Percentiles rank a stretch among this genome's conserved stretches.
These are phyloP conservation scores for Sylvilagus floridanus DNA, from an alignment of 2,797 vertebrate genomes.

Conservation along the genomic window DNA sequence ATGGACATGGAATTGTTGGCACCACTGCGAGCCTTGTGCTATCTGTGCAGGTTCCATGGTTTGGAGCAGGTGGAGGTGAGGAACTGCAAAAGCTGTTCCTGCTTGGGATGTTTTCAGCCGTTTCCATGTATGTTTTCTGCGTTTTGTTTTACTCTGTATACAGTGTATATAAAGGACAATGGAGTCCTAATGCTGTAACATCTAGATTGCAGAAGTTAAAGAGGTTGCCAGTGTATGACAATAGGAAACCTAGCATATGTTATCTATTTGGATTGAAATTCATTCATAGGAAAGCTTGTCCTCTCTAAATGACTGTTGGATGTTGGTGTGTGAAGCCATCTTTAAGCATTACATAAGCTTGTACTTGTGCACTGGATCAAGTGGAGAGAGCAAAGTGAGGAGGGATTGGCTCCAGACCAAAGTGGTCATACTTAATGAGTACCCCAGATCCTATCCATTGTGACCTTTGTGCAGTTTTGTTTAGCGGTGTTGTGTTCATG, in stretches of 20 bases:
- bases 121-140: constrained; percentile 18
- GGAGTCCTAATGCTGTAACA: constrained; percentile 43
- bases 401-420: not conserved
- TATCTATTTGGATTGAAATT: constrained; percentile 55
- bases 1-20: not conserved
- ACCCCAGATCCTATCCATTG: constrained; percentile 49
- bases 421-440: constrained; percentile 53
- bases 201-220: constrained; percentile 67
- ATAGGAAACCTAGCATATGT: constrained; percentile 64
- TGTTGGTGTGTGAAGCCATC: constrained; percentile 11
- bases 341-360: not conserved
- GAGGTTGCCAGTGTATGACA: constrained; percentile 61
- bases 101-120: not conserved
- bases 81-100: not conserved
- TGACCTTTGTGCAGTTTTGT: constrained; percentile 28
- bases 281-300: constrained; percentile 26
- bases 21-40: not conserved
- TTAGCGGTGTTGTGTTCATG: not conserved
- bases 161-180: constrained; percentile 37
- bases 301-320: not conserved
- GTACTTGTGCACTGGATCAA: constrained; percentile 35
- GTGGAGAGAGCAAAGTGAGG: not conserved
- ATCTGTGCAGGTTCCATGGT: not conserved
- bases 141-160: constrained; percentile 63
- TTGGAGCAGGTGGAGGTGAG: constrained; percentile 26